Conservation (phyloP, 2,797 vertebrate species). For the Parotocinclus haroldoi region DNA sequence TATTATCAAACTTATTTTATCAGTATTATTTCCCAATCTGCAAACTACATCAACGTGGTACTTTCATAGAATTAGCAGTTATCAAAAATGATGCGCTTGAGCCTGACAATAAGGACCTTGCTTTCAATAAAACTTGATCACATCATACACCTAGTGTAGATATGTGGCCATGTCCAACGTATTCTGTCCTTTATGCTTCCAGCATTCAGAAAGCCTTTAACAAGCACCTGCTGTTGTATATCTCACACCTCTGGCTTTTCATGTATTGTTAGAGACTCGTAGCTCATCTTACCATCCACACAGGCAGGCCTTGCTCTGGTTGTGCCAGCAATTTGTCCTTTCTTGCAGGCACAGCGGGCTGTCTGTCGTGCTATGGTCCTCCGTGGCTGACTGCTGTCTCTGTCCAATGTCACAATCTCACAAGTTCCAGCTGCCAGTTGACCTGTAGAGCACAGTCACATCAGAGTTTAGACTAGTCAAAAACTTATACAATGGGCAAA, state of each 20-base stretch:
- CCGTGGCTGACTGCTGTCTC: slow-evolving; percentile 96
- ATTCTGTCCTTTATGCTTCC: no score
- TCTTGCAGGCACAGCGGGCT: slow-evolving; percentile 96
- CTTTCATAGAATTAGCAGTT: no score
- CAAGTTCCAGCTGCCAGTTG: slow-evolving; percentile 95
- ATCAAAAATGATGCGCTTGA: no score
- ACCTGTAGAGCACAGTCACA: slow-evolving; percentile 75
- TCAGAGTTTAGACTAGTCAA: no score
- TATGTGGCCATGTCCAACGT: no score
- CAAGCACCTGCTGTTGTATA: background rate
- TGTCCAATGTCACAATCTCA: slow-evolving; percentile 98
- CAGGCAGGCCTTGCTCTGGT: slow-evolving; percentile 96
- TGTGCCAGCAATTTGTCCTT: slow-evolving; percentile 97
- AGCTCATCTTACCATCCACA: slow-evolving; percentile 87
- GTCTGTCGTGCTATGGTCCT: slow-evolving; percentile 98
- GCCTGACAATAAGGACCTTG: no score
- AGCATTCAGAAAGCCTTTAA: background rate
- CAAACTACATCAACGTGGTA: no score
- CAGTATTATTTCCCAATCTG: no score
- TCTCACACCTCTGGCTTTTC: no score
- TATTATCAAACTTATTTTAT: no score
- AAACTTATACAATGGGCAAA: background rate
- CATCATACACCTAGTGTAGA: no score
- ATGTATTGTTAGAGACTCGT: background rate
- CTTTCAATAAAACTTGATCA: no score